Evolutionary conservation across 2,113 vertebrate genomes (phyloP).

Genomic region (Cromileptes altivelis): DNA sequence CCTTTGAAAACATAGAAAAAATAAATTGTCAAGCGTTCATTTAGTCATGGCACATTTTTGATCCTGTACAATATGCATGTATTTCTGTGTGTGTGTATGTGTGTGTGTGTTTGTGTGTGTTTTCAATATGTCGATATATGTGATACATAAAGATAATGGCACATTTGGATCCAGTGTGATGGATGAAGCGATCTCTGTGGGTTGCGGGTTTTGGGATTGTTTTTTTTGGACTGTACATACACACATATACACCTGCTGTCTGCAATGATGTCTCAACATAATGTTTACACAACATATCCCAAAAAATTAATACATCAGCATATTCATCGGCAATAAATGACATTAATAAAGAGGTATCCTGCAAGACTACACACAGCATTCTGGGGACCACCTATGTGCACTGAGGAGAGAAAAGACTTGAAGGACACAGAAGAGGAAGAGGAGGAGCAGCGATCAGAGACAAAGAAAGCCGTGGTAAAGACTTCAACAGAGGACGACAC

Average conservation of each 20-base stretch:
- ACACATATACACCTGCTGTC: constrained; percentile 67
- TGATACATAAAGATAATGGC: constrained; percentile 82
- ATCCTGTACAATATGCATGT: constrained; percentile 84
- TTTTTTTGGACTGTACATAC: constrained; percentile 68
- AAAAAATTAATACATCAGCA: constrained; percentile 73
- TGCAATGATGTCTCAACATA: constrained; percentile 61
- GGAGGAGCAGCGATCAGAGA: constrained; percentile 63
- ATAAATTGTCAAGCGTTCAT: constrained; percentile 86
- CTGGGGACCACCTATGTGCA: constrained; percentile 75
- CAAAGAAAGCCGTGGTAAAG: constrained; percentile 59
- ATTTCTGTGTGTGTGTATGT: constrained; percentile 53
- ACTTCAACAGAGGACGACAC: constrained; percentile 64
- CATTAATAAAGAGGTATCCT: constrained; percentile 80
- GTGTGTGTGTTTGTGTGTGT: constrained; percentile 53
- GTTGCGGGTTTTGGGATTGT: constrained; percentile 28
- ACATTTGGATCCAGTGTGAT: constrained; percentile 86
- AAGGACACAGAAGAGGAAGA: constrained; percentile 56
- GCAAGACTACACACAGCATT: constrained; percentile 71
- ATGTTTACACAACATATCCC: constrained; percentile 70
- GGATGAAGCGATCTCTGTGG: constrained; percentile 73
- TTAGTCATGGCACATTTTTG: constrained; percentile 87
- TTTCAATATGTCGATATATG: constrained; percentile 66
- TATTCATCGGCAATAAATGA: constrained; percentile 69
- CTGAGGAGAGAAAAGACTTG: constrained; percentile 59
- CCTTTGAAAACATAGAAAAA: constrained; percentile 91